Evolutionary conservation across 2,797 vertebrate genomes (phyloP).

Genomic region (Sylvilagus floridanus): DNA sequence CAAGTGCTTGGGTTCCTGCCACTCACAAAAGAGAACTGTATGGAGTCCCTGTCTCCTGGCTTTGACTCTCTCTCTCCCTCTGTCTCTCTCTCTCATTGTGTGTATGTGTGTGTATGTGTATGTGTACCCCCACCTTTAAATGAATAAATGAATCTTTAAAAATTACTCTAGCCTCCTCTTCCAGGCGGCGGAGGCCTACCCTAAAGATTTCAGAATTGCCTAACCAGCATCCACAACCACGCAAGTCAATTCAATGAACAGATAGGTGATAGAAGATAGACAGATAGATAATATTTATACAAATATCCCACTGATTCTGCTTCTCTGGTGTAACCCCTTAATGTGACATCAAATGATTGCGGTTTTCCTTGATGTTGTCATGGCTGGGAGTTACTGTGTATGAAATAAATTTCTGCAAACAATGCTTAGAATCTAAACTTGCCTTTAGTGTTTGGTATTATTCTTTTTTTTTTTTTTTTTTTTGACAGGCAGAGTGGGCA

Average conservation of each 20-base stretch:
- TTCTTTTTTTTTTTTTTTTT: background rate
- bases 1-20: too few relatives aligned
- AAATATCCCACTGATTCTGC: background rate
- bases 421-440: background rate
- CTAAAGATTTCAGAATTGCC: background rate
- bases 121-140: too few relatives aligned
- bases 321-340: background rate
- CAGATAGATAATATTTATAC: background rate
- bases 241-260: background rate
- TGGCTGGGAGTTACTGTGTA: background rate
- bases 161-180: background rate
- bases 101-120: too few relatives aligned
- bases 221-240: background rate
- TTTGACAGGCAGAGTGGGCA: too few relatives aligned
- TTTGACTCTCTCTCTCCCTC: too few relatives aligned
- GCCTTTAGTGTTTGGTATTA: background rate
- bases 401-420: constrained; percentile 24
- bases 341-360: background rate
- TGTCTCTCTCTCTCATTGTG: too few relatives aligned
- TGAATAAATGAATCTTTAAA: too few relatives aligned
- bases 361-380: constrained; percentile 9
- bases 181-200: too few relatives aligned
- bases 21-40: too few relatives aligned
- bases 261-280: background rate
- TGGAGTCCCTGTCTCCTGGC: too few relatives aligned